Conservation (phyloP, 2,888 invertebrate genomes). For the Monochamus alternatus region DNA sequence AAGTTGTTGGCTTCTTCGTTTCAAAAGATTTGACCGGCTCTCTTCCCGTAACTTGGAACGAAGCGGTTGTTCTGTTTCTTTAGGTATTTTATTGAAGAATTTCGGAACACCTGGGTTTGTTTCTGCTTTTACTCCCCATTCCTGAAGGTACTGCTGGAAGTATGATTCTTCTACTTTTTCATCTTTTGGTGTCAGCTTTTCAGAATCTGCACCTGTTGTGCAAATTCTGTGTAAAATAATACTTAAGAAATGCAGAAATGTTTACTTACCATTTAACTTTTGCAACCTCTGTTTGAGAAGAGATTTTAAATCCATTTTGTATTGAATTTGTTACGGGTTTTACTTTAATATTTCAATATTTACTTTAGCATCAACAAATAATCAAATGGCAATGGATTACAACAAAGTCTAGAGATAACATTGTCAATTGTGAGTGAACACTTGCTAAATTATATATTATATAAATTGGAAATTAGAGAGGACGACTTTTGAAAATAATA, state of each 20-base stretch:
- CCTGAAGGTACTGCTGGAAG: constrained; percentile 59
- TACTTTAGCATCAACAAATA: too few relatives aligned
- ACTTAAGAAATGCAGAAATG: background rate
- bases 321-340: background rate
- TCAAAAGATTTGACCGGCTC: constrained; percentile 89
- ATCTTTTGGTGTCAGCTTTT: constrained; percentile 60
- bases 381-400: too few relatives aligned
- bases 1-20: constrained; percentile 87
- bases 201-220: background rate
- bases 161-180: constrained; percentile 62
- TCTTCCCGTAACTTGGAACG: constrained; percentile 90
- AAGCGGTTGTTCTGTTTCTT: constrained; percentile 80
- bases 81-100: constrained; percentile 85
- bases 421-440: too few relatives aligned
- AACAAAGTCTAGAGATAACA: too few relatives aligned
- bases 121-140: constrained; percentile 57
- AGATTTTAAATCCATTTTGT: constrained; percentile 70
- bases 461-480: too few relatives aligned
- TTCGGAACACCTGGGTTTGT: constrained; percentile 80
- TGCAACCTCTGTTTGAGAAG: constrained; percentile 73
- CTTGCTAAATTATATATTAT: too few relatives aligned
- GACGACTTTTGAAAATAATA: too few relatives aligned
- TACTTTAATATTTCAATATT: background rate
- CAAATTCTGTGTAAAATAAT: background rate
- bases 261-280: constrained; percentile 71